Evolutionary conservation across 2,113 vertebrate genomes (phyloP).

Genomic region (Ciconia boyciana): DNA sequence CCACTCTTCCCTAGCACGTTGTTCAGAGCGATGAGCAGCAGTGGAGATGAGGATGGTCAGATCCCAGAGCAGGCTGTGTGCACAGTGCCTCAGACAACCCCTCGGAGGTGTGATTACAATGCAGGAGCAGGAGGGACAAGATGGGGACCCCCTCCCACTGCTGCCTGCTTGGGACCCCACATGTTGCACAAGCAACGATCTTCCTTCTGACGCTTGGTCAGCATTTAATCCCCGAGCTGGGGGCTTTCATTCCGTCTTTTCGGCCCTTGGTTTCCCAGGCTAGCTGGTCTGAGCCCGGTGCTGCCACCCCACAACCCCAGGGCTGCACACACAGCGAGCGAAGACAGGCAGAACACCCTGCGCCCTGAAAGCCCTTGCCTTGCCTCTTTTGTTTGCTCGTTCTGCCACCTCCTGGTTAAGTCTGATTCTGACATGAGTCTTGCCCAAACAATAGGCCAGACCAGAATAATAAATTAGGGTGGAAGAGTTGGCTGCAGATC

Average conservation of each 20-base stretch:
- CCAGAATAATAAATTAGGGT: not conserved
- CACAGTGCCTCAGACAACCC: not conserved
- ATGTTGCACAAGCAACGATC: not conserved
- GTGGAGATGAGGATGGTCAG: not conserved
- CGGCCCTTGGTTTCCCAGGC: not conserved
- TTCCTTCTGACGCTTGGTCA: not conserved
- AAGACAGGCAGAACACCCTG: not conserved
- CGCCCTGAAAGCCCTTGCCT: not conserved
- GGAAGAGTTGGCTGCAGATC: not conserved
- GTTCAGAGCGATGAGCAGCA: not conserved
- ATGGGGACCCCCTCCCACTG: not conserved
- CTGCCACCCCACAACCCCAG: not conserved
- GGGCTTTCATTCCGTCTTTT: accelerated
- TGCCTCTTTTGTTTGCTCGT: not conserved
- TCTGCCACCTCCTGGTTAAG: slow-evolving; percentile 67
- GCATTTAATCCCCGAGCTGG: not conserved
- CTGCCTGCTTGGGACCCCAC: not conserved
- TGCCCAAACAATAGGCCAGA: not conserved
- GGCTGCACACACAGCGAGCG: accelerated
- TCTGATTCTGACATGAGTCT: not conserved
- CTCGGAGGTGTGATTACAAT: accelerated
- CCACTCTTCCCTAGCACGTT: not conserved
- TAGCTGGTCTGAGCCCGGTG: not conserved
- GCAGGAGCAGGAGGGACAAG: not conserved
- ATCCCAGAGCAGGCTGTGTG: not conserved